phyloP scores from a whole-genome alignment of 2,113 vertebrate genomes.

The Mustelus asterias region DNA sequence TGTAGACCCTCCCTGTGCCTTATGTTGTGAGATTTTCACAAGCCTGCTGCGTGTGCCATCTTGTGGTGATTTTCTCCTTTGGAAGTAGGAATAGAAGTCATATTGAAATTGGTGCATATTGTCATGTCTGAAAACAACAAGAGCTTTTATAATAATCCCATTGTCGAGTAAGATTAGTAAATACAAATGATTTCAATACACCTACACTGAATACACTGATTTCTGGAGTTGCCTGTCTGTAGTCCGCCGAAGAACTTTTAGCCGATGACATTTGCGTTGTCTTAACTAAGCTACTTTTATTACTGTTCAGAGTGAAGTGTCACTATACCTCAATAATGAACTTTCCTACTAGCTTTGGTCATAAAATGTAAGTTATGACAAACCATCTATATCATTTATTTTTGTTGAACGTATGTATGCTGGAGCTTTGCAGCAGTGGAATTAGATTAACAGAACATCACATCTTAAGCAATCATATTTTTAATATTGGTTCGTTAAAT shows the following conservation, averaged over 20 bases:
- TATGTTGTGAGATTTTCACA: background rate
- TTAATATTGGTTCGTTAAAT: background rate
- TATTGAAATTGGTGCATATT: background rate
- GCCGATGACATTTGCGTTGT: background rate
- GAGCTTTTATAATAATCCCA: background rate
- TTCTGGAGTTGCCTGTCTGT: background rate
- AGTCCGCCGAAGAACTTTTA: background rate
- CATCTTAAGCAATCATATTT: background rate
- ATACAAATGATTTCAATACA: background rate
- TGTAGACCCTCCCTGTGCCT: background rate
- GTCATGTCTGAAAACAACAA: background rate
- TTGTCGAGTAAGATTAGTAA: background rate
- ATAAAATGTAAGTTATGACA: background rate
- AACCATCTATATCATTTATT: background rate
- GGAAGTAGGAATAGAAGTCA: background rate
- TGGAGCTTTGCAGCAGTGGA: background rate
- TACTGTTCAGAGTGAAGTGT: background rate
- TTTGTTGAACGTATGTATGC: background rate
- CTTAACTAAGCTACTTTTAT: background rate
- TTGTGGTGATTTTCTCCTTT: background rate
- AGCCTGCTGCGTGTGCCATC: conserved; percentile 12
- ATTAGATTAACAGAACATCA: background rate
- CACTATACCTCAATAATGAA: background rate
- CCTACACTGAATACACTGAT: background rate
- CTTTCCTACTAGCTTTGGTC: background rate